Evolutionary conservation across 2,797 vertebrate species (phyloP), one percentile per base, ranked within the genome.

Genomic region (Enteromius afrohamiltoni): DNA sequence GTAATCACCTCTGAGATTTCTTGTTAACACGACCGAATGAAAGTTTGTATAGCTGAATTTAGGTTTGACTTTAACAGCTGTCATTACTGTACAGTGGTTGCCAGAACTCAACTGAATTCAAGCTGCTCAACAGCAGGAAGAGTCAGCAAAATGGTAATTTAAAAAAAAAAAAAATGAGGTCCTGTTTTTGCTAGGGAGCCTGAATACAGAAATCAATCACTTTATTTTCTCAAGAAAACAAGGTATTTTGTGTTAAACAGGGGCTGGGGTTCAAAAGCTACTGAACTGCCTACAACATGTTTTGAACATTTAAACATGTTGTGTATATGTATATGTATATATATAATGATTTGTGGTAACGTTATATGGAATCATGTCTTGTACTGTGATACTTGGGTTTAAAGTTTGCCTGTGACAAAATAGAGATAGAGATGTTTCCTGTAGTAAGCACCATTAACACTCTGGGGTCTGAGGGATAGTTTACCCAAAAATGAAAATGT

Each of bases 81-180:
- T 58, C 70, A 37, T 75, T 55, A 75, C 73, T 80, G n/a, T 69
- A 69, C 31, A 4, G 11, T 7, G 1, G 23, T 53, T 69, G 13
- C 49, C 29, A 19, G 37, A 40, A 26, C 51, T 58, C 78, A 42
- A 42, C 34, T 13, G n/a, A 58, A 69, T 70, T 70, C 17, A 26
- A 70, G 37, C 51, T 0, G 40, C 53, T 71, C 53, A 40, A 69
- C n/a, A 6, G 77, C 19, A 9, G 58, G n/a, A 68, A 16, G 5
- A 62, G 53, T 73, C 79, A 81, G 68, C 79, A 16, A 34, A 81
- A 81, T 73, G 68, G 23, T 71, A 23, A 71, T 80, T 8, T 2
- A 19, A 53, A 80, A 80, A 14, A 19, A n/a, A n/a, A n/a, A n/a
- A n/a, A n/a, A n/a, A n/a, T n/a, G n/a, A 71, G 11, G 6, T 67